Percentiles rank a stretch among this genome's conserved stretches.
phyloP scores from a whole-genome alignment of 23 tunicate genomes.

The Styela clava region DNA sequence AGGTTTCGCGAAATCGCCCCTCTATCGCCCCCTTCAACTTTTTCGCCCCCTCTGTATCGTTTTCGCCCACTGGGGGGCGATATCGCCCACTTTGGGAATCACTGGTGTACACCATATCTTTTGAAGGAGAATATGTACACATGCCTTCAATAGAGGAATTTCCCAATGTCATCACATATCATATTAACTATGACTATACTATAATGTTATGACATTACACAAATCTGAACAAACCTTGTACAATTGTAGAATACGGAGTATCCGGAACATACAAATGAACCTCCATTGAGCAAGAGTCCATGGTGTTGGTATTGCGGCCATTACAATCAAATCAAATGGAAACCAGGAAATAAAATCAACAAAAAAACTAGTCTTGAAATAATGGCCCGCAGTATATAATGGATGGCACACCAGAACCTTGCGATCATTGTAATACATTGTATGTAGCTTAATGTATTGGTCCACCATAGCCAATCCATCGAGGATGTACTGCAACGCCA shows the following conservation, averaged over 20 bases:
- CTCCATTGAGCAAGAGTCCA: conserved; percentile 62
- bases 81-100: too few relatives aligned
- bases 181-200: background rate
- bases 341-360: conserved; percentile 83
- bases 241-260: conserved; percentile 41
- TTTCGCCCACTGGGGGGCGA: background rate
- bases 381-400: conserved; percentile 48
- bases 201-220: background rate
- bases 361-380: conserved; percentile 53
- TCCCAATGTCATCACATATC: background rate
- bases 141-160: background rate
- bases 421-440: conserved; percentile 46
- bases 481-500: conserved; percentile 60
- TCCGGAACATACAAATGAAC: conserved; percentile 53
- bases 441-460: conserved; percentile 72
- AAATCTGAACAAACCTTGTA: conserved; percentile 50
- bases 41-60: background rate
- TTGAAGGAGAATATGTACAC: background rate
- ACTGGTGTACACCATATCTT: background rate
- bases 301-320: conserved; percentile 15
- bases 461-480: conserved; percentile 51
- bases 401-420: conserved; percentile 63
- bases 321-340: conserved; percentile 62
- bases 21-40: too few relatives aligned
- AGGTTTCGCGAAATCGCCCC: too few relatives aligned